Evolutionary conservation across 2,888 invertebrate species (phyloP).

Genomic region (Diarsia mendica): DNA sequence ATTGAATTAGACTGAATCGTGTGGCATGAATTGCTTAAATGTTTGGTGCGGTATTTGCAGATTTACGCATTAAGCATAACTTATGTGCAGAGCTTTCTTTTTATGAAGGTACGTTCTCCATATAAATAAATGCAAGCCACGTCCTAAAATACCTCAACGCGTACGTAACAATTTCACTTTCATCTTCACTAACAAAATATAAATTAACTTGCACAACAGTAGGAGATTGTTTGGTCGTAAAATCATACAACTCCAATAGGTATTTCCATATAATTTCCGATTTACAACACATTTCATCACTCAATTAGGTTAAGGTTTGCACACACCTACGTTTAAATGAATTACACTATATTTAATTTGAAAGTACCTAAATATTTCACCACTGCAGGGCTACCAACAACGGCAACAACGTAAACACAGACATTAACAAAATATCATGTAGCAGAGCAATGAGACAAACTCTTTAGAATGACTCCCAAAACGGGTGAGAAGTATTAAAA

Average conservation of each 20-base stretch:
- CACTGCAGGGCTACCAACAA: slow-evolving; percentile 23
- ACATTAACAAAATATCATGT: slow-evolving; percentile 13
- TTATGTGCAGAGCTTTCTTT: slow-evolving; percentile 69
- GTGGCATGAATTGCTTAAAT: slow-evolving; percentile 1
- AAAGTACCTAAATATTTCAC: slow-evolving; percentile 47
- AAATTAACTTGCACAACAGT: slow-evolving; percentile 63
- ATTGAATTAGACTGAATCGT: slow-evolving; percentile 13
- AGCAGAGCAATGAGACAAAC: background rate
- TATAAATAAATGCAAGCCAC: slow-evolving; percentile 74
- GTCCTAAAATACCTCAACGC: slow-evolving; percentile 68
- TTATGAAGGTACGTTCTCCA: slow-evolving; percentile 69
- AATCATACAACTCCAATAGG: slow-evolving; percentile 5
- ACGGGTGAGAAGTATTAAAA: background rate
- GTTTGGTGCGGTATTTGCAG: slow-evolving; percentile 16
- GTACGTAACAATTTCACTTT: slow-evolving; percentile 77
- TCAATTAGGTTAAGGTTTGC: slow-evolving; percentile 29
- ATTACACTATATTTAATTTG: slow-evolving; percentile 30
- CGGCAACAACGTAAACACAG: slow-evolving; percentile 23
- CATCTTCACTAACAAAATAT: slow-evolving; percentile 74
- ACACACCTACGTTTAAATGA: slow-evolving; percentile 23
- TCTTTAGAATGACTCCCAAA: slow-evolving; percentile 1
- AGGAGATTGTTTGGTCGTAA: slow-evolving; percentile 11
- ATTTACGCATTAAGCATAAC: slow-evolving; percentile 54
- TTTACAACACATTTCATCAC: slow-evolving; percentile 48
- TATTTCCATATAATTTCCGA: slow-evolving; percentile 8